Conservation (phyloP, 2,888 invertebrate genomes). For the Stenodera caucasica region DNA sequence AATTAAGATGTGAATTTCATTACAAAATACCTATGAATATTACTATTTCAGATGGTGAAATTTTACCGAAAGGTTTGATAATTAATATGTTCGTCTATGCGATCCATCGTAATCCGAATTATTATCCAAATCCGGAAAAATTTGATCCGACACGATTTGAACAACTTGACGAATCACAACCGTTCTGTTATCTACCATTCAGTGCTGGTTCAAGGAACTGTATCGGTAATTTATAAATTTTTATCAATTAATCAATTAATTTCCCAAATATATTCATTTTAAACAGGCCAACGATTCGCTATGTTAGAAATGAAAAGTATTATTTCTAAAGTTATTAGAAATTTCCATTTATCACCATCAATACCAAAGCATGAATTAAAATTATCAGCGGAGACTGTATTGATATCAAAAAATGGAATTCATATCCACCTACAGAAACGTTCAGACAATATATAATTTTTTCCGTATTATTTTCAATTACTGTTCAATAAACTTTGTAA, state of each 20-base stretch:
- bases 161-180: constrained; percentile 50
- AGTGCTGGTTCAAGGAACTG: constrained; percentile 69
- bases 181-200: constrained; percentile 63
- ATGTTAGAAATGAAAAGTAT: constrained; percentile 60
- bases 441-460: background rate
- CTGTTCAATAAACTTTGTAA: background rate
- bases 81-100: constrained; percentile 55
- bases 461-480: background rate
- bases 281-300: constrained; percentile 55
- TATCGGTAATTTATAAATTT: constrained; percentile 53
- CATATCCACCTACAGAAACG: constrained; percentile 10
- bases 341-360: constrained; percentile 49
- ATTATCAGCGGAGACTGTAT: constrained; percentile 55
- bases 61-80: constrained; percentile 51
- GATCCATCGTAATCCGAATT: constrained; percentile 57
- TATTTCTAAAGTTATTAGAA: constrained; percentile 58
- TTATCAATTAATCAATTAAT: background rate
- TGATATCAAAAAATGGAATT: constrained; percentile 50
- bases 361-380: constrained; percentile 51
- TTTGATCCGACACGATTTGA: constrained; percentile 62
- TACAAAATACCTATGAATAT: background rate
- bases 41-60: constrained; percentile 32
- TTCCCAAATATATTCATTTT: too few relatives aligned
- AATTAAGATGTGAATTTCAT: background rate
- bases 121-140: constrained; percentile 60